phyloP scores from a whole-genome alignment of 2,888 invertebrate species.

The Epistrophella euchroma region DNA sequence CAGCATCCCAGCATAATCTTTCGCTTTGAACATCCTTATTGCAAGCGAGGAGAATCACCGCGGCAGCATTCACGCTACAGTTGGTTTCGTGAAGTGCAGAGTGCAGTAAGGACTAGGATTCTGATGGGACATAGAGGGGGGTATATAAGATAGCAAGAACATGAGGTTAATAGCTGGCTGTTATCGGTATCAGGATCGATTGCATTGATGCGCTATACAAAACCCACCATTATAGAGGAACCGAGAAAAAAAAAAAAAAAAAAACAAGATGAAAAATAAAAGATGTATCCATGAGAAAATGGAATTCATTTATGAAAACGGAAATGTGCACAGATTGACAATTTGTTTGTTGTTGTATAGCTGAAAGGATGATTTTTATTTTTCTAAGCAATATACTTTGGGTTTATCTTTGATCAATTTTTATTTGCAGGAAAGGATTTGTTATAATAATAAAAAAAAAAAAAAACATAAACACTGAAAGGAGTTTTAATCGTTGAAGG shows the following conservation, averaged over 20 bases:
- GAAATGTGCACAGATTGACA: constrained; percentile 73
- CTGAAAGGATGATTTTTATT: constrained; percentile 38
- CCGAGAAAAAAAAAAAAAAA: constrained; percentile 9
- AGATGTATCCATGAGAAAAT: constrained; percentile 36
- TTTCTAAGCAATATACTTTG: constrained; percentile 42
- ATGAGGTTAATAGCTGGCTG: constrained; percentile 72
- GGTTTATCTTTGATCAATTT: constrained; percentile 37
- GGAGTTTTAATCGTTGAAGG: too few relatives aligned
- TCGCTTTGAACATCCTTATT: constrained; percentile 41
- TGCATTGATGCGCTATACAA: constrained; percentile 40
- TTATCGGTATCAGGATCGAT: constrained; percentile 72
- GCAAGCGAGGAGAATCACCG: constrained; percentile 35
- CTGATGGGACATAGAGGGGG: not conserved
- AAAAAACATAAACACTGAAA: not conserved
- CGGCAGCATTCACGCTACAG: constrained; percentile 36
- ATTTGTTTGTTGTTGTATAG: constrained; percentile 59
- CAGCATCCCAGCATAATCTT: constrained; percentile 38
- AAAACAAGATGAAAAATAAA: not conserved
- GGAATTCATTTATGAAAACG: constrained; percentile 68
- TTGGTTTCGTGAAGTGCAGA: constrained; percentile 1
- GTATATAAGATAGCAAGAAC: constrained; percentile 28
- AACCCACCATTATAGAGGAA: not conserved
- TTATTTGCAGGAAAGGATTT: constrained; percentile 25
- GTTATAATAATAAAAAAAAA: not conserved
- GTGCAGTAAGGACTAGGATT: not conserved